Percentiles rank a stretch among this genome's conserved stretches.
Evolutionary conservation across 1,140 invertebrate species (phyloP).

Genomic region (Drosophila carrolli): DNA sequence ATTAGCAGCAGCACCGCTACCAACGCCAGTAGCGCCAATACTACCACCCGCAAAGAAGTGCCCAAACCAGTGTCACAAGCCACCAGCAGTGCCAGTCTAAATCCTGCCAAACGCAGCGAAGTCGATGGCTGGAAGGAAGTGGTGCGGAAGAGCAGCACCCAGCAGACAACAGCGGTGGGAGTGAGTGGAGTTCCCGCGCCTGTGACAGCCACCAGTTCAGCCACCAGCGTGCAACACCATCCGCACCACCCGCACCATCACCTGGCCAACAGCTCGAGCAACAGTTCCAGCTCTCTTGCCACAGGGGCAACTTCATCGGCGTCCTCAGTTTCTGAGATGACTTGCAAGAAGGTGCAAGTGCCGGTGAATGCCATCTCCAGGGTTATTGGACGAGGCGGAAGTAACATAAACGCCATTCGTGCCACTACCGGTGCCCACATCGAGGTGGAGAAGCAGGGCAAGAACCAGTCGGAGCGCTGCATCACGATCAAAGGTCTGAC

Average conservation of each 20-base stretch:
- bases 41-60: conserved; percentile 26
- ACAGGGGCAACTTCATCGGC: conserved; percentile 8
- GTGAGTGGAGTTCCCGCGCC: conserved; percentile 17
- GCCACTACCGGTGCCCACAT: conserved; percentile 97
- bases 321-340: conserved; percentile 67
- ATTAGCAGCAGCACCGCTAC: conserved; percentile 27
- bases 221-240: conserved; percentile 45
- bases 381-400: conserved; percentile 97
- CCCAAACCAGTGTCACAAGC: conserved; percentile 13
- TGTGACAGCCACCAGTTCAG: conserved; percentile 18
- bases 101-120: conserved; percentile 86
- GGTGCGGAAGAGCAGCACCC: conserved; percentile 90
- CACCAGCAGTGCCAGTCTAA: conserved; percentile 11
- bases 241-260: conserved; percentile 40
- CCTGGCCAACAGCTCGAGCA: conserved; percentile 33
- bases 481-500: conserved; percentile 97
- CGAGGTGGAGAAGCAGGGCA: conserved; percentile 98
- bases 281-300: conserved; percentile 41
- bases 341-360: conserved; percentile 93
- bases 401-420: conserved; percentile 98
- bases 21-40: conserved; percentile 4
- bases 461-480: conserved; percentile 96
- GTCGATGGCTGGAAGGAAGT: conserved; percentile 98
- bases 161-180: conserved; percentile 62
- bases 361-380: conserved; percentile 97